Base-by-base conservation (phyloP, 2,113 vertebrate genomes). In the Cavia porcellus region DNA sequence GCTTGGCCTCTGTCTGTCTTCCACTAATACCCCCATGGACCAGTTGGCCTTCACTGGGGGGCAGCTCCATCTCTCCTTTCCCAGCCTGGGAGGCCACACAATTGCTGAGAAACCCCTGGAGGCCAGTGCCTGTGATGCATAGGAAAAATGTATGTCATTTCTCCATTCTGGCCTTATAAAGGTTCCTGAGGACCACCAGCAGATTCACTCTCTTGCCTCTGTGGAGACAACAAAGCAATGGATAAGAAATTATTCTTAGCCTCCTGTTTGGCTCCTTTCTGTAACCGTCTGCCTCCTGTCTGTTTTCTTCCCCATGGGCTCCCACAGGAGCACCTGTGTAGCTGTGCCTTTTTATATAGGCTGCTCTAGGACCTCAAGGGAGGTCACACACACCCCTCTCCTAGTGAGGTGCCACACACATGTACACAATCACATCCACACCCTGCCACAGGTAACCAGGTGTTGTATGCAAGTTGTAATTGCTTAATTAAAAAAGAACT, bases 401-500 rank as follows among this genome's bases (percentile, higher is more conserved):
- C 55, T 19, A 6, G 1, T 64, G 20, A 5, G 3, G 17, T 11
- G 17, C 47, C 59, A 57, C 47, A 38, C 7, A 47, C 20, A n/a
- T 3, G 17, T 28, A 45, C 22, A 24, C 74, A 42, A 42, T 62
- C n/a, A 62, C 50, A n/a, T n/a, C 5, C 61, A 22, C 35, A 30
- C 32, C 92, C 75, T 7, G 1, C 75, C 72, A 30, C 24, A 59
- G 12, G 35, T 42, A 79, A 38, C 25, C 59, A 59, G 70, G 83
- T 88, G 72, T 45, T 82, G 38, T 77, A 28, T 42, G 88, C 87
- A 81, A n/a, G 52, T 72, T 70, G 62, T 94, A 81, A 92, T 87
- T 75, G 64, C 70, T 87, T 96, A 70, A 87, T 96, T 96, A 55
- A 85, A 87, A 92, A 95, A 75, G 87, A 94, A 88, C 4, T n/a